phyloP scores from a whole-genome alignment of 2,797 vertebrate species.

The Orientallactaga sibirica region DNA sequence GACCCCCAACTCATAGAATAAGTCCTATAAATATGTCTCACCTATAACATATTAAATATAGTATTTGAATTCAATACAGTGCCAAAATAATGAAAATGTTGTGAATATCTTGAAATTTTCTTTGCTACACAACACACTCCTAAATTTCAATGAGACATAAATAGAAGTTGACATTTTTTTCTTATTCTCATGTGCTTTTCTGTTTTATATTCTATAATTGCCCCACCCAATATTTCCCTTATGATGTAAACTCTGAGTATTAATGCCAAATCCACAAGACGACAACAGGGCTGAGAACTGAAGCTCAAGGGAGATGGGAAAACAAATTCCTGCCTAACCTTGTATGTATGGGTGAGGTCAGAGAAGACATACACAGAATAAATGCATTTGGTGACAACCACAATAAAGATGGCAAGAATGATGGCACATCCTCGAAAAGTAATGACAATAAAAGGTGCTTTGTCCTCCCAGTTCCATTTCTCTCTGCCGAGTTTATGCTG shows the following conservation, averaged over 20 bases:
- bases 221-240: slow-evolving; percentile 21
- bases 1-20: not conserved
- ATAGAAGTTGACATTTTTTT: slow-evolving; percentile 51
- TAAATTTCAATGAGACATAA: slow-evolving; percentile 32
- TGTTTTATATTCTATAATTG: slow-evolving; percentile 47
- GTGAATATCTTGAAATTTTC: not conserved
- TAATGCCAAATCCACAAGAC: slow-evolving; percentile 28
- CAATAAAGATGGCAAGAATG: slow-evolving; percentile 55
- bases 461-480: slow-evolving; percentile 83
- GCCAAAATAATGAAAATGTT: slow-evolving; percentile 9
- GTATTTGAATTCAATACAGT: not conserved
- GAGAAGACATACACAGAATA: not conserved
- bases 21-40: not conserved
- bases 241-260: slow-evolving; percentile 20
- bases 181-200: slow-evolving; percentile 6
- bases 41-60: not conserved
- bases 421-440: not conserved
- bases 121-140: slow-evolving; percentile 17
- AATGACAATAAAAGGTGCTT: slow-evolving; percentile 68
- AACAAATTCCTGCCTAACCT: slow-evolving; percentile 52
- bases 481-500: slow-evolving; percentile 79
- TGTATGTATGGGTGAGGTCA: not conserved
- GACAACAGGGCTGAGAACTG: not conserved
- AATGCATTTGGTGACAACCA: slow-evolving; percentile 26
- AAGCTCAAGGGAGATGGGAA: slow-evolving; percentile 35